phyloP scores from a whole-genome alignment of 1,140 invertebrate genomes.

The Sipha flava region DNA sequence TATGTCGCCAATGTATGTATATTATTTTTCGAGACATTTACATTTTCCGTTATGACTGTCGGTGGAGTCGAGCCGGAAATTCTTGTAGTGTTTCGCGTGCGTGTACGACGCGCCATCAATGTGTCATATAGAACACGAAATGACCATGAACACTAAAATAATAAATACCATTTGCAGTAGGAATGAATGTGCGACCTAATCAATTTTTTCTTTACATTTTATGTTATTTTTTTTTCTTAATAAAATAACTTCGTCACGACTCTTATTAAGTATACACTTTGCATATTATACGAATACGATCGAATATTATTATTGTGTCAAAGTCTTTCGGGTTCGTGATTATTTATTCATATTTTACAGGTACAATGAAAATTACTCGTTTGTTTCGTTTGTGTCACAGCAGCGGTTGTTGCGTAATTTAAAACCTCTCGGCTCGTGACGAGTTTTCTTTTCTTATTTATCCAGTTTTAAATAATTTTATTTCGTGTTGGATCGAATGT shows the following conservation, averaged over 20 bases:
- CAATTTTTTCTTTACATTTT: not conserved
- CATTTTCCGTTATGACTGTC: too few species aligned
- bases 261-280: not conserved
- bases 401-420: not conserved
- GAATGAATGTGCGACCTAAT: not conserved
- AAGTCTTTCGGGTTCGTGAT: not conserved
- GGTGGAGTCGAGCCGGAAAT: not conserved
- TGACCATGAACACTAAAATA: not conserved
- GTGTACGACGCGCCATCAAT: not conserved
- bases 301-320: too few species aligned
- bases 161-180: not conserved
- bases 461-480: not conserved
- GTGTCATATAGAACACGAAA: not conserved
- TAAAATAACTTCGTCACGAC: too few species aligned
- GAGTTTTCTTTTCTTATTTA: not conserved
- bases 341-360: not conserved
- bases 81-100: not conserved
- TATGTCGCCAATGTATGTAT: too few species aligned
- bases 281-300: not conserved
- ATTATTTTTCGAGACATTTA: too few species aligned
- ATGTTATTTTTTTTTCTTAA: too few species aligned
- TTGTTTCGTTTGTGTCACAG: not conserved
- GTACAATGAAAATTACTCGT: too few species aligned
- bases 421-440: not conserved
- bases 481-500: not conserved